A percentile compares a stretch with the other conserved stretches of the same genome.
These are phyloP conservation scores for Onychomys leucogaster DNA, from an alignment of 2,797 vertebrate species.

Conservation along the genomic window DNA sequence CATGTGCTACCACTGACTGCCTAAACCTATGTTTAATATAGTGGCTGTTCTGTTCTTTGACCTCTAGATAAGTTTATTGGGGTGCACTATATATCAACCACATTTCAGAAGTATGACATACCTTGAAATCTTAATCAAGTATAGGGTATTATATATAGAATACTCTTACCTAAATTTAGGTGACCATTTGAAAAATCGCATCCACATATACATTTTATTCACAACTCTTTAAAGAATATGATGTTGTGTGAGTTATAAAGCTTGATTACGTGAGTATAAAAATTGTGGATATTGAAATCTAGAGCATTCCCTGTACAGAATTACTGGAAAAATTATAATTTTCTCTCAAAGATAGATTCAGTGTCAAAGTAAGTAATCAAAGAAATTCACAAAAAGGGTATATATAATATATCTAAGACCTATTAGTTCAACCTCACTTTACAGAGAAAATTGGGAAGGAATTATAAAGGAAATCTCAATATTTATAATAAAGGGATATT, in stretches of 20 bases:
- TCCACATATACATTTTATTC: neutral
- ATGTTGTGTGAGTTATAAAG: neutral
- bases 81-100: too few relatives aligned
- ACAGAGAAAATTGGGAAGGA: neutral
- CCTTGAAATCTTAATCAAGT: constrained; percentile 21
- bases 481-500: neutral
- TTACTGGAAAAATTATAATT: neutral
- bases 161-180: neutral
- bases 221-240: neutral
- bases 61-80: too few relatives aligned
- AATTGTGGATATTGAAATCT: neutral
- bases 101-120: neutral
- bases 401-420: neutral
- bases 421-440: neutral
- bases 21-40: too few relatives aligned
- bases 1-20: too few relatives aligned
- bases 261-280: neutral
- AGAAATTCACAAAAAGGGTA: neutral
- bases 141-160: neutral
- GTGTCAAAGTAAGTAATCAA: neutral
- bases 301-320: neutral
- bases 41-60: too few relatives aligned
- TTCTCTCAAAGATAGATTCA: neutral
- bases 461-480: constrained; percentile 13
- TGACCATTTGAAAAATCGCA: neutral